Percentiles rank a stretch among this genome's conserved stretches.
phyloP scores from a whole-genome alignment of 2,797 vertebrate genomes.

The Neosilurus hyrtlii region DNA sequence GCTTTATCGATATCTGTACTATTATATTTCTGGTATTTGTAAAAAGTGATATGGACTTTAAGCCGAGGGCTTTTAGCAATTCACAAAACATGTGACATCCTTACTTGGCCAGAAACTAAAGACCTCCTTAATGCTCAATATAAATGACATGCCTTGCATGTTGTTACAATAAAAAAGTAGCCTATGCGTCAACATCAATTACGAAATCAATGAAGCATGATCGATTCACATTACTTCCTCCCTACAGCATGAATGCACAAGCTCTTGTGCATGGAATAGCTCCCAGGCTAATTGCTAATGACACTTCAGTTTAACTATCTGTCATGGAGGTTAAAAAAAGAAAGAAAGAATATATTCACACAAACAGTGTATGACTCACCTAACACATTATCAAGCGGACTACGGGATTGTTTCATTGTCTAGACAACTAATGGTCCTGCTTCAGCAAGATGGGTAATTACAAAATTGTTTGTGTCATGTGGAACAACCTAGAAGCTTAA shows the following conservation, averaged over 20 bases:
- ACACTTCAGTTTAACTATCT: conserved; percentile 40
- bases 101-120: neutral
- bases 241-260: conserved; percentile 15
- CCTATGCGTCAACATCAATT: conserved; percentile 48
- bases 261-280: conserved; percentile 24
- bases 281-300: conserved; percentile 44
- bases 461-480: neutral
- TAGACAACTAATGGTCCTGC: too few relatives aligned
- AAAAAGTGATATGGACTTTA: conserved; percentile 13
- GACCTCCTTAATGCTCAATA: conserved; percentile 9
- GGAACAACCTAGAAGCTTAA: neutral
- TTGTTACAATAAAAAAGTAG: conserved; percentile 42
- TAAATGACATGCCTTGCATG: conserved; percentile 21
- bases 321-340: conserved; percentile 26
- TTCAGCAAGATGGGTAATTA: neutral
- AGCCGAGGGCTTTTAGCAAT: neutral
- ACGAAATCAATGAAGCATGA: conserved; percentile 41
- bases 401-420: neutral
- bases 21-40: neutral
- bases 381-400: neutral
- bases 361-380: conserved; percentile 8
- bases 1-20: neutral
- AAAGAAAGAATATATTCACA: neutral
- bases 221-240: conserved; percentile 49
- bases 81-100: neutral